Evolutionary conservation across 2,797 vertebrate genomes (phyloP), one percentile per base, ranked within the genome.

Genomic region (Octomys mimax): DNA sequence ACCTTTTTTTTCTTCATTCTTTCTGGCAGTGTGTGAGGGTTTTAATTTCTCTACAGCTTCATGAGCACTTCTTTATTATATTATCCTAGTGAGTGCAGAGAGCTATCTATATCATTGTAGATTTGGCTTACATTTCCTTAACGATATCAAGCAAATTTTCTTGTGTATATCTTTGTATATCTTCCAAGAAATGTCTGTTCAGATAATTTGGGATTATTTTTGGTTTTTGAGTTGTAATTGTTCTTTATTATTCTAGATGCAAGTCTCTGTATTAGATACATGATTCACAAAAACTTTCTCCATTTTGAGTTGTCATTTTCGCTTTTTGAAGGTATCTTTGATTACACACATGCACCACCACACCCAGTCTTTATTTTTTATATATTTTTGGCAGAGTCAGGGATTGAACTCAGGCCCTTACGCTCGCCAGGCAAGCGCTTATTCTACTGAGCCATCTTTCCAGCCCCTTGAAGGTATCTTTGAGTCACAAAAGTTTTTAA

Each of bases 101-200:
- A 85, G n/a, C 6, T 94, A 31, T 26, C 75, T 87, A 10, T 49
- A 49, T 49, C 36, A 21, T 28, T 68, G 31, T 88, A 54, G 59
- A 66, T 95, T 92, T 79, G n/a, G 61, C 81, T 61, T 86, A 28
- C 59, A 79, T 94, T 42, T 42, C 42, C 57, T 54, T 94, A 77
- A 52, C 66, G 57, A 36, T 95, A 54, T 73, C 28, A 71, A 42
- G 39, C 39, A 95, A 70, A 19, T 85, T 89, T 96, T 95, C 26
- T 26, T 89, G 19, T 83, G 36, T 24, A 71, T 88, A 57, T 5
- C 16, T 95, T 88, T 92, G 46, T 88, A 4, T 68, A 83, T 70
- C 26, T 96, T 94, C 78, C 26, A 73, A 36, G 39, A 92, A 79
- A 24, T 79, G 33, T 71, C 9, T 87, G 1, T 92, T 94, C 54